Base-by-base conservation (phyloP, 2,113 vertebrate species). In the Pygoscelis antarcticus region DNA sequence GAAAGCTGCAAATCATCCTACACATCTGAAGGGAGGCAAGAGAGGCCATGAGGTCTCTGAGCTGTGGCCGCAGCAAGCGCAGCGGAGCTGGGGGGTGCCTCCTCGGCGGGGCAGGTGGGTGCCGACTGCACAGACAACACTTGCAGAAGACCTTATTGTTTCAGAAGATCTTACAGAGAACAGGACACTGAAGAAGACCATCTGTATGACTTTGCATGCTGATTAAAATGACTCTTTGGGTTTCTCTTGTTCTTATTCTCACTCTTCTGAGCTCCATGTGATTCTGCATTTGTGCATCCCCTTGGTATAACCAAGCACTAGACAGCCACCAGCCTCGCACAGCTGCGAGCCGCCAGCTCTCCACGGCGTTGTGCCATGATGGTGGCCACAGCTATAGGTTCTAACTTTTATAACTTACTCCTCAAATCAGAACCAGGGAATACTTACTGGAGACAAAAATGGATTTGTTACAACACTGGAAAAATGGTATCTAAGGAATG, bases 291-390 rank as follows among this genome's bases (percentile, higher is more conserved):
- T 27, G 29, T n/a, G 55, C 57, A 36, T 9, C 25, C 52, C 26
- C 18, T 21, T 2, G 5, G 7, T 17, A 20, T 3, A 60, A 34
- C n/a, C 44, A 11, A 27, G 44, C 3, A 6, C 44, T 10, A 12
- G 65, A 8, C 49, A 58, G 54, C 22, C 27, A 30, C 15, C 27
- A 9, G 42, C 34, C 79, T 58, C 8, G 3, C 52, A 13, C 65
- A 60, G 42, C n/a, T 13, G 3, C 1, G 2, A 30, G 62, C 40
- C 51, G 19, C 55, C 36, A 7, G 36, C 57, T 29, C 46, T 13
- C 55, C 34, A 3, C 5, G 6, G 57, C 3, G 1, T 6, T 72
- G 25, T 23, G 36, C 25, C 3, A 1, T 11, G 46, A 23, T 13
- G 30, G 49, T 26, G 66, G 29, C 6, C 68, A 54, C 46, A 29